phyloP scores from a whole-genome alignment of 2,888 invertebrate genomes.

The Agriopis aurantiaria region DNA sequence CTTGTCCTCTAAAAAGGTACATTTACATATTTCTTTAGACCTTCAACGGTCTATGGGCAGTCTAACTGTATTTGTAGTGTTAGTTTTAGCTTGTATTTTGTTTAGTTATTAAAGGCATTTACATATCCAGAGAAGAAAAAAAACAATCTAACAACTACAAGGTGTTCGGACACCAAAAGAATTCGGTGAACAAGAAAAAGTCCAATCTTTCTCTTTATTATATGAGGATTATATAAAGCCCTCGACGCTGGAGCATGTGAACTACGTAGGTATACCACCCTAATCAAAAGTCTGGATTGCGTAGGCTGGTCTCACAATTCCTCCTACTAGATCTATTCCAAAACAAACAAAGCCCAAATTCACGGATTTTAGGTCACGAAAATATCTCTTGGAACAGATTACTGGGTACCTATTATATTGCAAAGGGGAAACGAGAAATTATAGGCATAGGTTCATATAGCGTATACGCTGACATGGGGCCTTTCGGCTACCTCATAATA shows the following conservation, averaged over 20 bases:
- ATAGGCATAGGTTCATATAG: too few relatives aligned
- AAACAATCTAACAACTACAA: conserved; percentile 4
- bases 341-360: conserved; percentile 10
- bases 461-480: too few relatives aligned
- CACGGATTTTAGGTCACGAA: conserved; percentile 7
- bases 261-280: neutral
- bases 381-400: neutral
- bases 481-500: too few relatives aligned
- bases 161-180: conserved; percentile 2
- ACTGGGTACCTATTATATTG: neutral
- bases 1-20: too few relatives aligned
- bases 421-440: neutral
- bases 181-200: conserved; percentile 6
- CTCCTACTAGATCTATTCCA: neutral
- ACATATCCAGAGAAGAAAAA: neutral
- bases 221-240: conserved; percentile 12
- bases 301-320: neutral
- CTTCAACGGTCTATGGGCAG: too few relatives aligned
- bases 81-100: too few relatives aligned
- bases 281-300: conserved; percentile 9
- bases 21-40: too few relatives aligned
- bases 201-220: conserved; percentile 12
- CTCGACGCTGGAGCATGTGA: conserved; percentile 13
- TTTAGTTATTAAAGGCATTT: neutral
- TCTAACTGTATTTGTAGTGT: too few relatives aligned